Base-by-base conservation (phyloP, 2,113 vertebrate genomes). In the Chroicocephalus ridibundus region DNA sequence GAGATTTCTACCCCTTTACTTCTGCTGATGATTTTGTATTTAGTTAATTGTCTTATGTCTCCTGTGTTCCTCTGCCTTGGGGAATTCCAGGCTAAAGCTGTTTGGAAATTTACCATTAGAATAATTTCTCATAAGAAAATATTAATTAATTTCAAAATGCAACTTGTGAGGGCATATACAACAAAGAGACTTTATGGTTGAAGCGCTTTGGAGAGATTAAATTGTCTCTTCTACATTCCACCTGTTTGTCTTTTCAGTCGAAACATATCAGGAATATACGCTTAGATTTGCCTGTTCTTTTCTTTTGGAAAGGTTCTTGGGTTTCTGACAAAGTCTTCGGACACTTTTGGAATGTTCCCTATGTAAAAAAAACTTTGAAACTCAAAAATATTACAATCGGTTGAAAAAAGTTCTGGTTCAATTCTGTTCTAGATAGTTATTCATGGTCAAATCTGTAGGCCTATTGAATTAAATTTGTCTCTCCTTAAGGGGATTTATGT, bases 201-300 rank as follows among this genome's bases (percentile, higher is more conserved):
- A 83, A 82, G 13, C 3, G 22, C 2, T 51, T 58, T 2, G 1
- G 52, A 70, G 13, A 46, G 12, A 71, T 60, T 66, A 36, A 24
- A 31, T 75, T 94, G 9, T 81, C 4, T 42, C 21, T 58, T 79
- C 19, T 15, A 18, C 3, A 17, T 79, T 78, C 21, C 17, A 58
- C 3, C 5, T n/a, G 34, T 40, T 78, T 65, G 20, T 34, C 13
- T 62, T 65, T n/a, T 16, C 4, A 57, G 7, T 77, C 10, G 49
- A 71, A 92, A 55, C 1, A 0, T 65, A 26, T 31, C 18, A 62
- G 34, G 12, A 70, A 66, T 13, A 49, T 1, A 18, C 0, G 0
- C 2, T 40, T 58, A 36, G 11, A 71, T 77, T 51, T 80, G 11
- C 11, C 18, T 52, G 4, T 38, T 77, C 0, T 32, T 32, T 58